Conservation (phyloP, 2,888 invertebrate species). For the Eupithecia exiguata region DNA sequence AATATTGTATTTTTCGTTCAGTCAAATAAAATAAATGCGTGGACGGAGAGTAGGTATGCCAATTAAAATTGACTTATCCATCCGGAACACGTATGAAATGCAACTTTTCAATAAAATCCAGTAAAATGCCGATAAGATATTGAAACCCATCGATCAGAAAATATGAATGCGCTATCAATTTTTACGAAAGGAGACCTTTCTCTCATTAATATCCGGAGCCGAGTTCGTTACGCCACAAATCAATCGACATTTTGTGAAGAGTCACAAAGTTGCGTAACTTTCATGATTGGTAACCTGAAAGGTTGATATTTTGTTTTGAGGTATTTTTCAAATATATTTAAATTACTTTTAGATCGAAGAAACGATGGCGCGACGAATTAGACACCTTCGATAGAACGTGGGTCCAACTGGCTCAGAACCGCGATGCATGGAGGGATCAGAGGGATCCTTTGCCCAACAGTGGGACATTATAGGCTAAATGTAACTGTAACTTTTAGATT, state of each 20-base stretch:
- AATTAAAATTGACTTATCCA: not conserved
- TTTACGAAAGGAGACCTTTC: conserved; percentile 3
- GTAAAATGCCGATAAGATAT: not conserved
- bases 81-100: not conserved
- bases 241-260: conserved; percentile 17
- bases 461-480: too few relatives aligned
- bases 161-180: conserved; percentile 8
- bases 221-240: conserved; percentile 26
- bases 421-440: too few relatives aligned
- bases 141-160: not conserved
- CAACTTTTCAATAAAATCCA: not conserved
- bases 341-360: not conserved
- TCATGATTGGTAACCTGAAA: conserved; percentile 8
- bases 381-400: too few relatives aligned
- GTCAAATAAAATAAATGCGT: too few relatives aligned
- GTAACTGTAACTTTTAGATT: too few relatives aligned
- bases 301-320: not conserved
- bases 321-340: not conserved
- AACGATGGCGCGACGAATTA: too few relatives aligned
- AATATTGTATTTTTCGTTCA: too few relatives aligned
- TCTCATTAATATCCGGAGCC: conserved; percentile 14
- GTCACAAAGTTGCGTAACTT: conserved; percentile 17
- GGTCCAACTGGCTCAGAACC: too few relatives aligned
- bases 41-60: too few relatives aligned
- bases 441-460: too few relatives aligned